phyloP scores from a whole-genome alignment of 2,888 invertebrate genomes.

The Metallyticus violacea region DNA sequence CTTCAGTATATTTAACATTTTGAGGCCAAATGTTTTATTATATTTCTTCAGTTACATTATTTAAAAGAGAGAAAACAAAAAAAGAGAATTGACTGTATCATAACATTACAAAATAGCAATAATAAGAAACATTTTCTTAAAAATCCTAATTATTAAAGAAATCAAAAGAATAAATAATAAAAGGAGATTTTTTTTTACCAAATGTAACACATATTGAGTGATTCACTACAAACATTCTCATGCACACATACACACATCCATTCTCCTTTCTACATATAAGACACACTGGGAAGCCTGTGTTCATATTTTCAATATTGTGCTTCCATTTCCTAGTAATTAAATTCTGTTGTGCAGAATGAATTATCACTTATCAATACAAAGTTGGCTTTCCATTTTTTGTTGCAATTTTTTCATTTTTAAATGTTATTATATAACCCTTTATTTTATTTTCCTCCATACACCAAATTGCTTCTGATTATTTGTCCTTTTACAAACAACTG shows the following conservation, averaged over 20 bases:
- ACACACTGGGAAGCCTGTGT: conserved; percentile 5
- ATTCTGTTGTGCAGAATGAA: background rate
- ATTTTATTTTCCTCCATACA: background rate
- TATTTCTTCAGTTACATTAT: background rate
- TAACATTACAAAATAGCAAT: background rate
- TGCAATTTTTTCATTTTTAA: background rate
- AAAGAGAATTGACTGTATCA: background rate
- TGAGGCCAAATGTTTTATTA: background rate
- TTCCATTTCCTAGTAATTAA: background rate
- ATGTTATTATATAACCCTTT: conserved; percentile 8
- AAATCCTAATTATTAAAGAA: background rate
- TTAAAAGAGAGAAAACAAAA: background rate
- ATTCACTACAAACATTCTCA: background rate
- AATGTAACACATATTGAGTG: background rate
- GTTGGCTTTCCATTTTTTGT: background rate
- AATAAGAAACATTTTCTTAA: too few species aligned
- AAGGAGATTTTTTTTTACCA: background rate
- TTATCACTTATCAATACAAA: background rate
- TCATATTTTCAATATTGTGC: conserved; percentile 8
- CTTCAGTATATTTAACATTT: background rate
- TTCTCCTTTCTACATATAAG: background rate
- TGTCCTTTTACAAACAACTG: conserved; percentile 28
- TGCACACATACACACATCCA: background rate
- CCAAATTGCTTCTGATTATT: conserved; percentile 29
- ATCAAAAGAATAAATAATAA: background rate